Evolutionary conservation across 2,797 vertebrate species (phyloP).

Genomic region (Enteromius thamalakanensis): DNA sequence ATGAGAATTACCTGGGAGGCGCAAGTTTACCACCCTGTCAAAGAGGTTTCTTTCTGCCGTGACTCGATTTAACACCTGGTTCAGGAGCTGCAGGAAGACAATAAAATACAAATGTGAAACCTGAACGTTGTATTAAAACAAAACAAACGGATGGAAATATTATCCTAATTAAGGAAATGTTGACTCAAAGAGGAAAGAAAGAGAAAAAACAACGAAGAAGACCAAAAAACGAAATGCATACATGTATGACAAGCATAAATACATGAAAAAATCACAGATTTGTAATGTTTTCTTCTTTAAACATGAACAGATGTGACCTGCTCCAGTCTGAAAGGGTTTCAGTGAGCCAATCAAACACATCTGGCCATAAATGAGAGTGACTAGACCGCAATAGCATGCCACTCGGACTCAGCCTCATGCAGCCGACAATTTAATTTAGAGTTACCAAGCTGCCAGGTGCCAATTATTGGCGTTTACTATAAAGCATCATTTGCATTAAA

Average conservation of each 20-base stretch:
- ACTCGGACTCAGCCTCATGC: neutral
- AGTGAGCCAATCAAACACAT: slow-evolving; percentile 5
- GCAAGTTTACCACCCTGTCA: slow-evolving; percentile 94
- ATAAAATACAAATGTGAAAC: neutral
- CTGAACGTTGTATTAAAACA: neutral
- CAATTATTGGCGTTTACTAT: neutral
- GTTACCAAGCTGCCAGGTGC: neutral
- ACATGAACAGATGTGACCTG: neutral
- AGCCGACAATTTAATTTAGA: neutral
- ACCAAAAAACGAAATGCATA: neutral
- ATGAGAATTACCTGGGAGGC: slow-evolving; percentile 84
- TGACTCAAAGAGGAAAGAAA: neutral
- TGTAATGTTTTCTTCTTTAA: too few species aligned
- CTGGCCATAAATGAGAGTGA: neutral
- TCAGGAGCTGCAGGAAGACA: slow-evolving; percentile 82
- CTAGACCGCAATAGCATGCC: neutral
- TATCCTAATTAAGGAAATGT: neutral
- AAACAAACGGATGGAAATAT: neutral
- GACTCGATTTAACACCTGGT: slow-evolving; percentile 95
- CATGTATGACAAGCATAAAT: neutral
- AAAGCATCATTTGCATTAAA: neutral
- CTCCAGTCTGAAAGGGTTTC: neutral
- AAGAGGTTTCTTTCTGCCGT: slow-evolving; percentile 97
- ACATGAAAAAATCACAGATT: neutral
- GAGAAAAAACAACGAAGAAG: too few species aligned